Percentiles rank a stretch among this genome's conserved stretches.
phyloP scores from a whole-genome alignment of 2,797 vertebrate genomes.

The Brachymystax lenok region DNA sequence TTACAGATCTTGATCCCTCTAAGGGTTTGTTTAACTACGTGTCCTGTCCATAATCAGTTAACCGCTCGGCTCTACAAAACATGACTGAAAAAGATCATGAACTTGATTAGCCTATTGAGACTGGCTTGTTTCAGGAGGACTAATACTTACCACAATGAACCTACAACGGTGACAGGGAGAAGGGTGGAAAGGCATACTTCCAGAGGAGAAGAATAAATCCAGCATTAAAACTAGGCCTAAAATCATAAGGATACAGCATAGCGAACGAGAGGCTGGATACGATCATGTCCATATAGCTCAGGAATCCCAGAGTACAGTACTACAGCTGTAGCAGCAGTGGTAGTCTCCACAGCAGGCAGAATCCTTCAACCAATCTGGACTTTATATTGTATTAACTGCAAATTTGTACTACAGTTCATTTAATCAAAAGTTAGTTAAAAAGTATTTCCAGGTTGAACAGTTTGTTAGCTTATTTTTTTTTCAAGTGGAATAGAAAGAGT shows the following conservation, averaged over 20 bases:
- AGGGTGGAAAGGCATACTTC: conserved; percentile 39
- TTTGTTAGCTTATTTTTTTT: neutral
- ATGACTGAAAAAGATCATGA: neutral
- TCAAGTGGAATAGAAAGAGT: neutral
- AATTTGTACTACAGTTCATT: too few species aligned
- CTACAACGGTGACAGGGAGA: conserved; percentile 52
- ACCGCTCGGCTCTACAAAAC: neutral
- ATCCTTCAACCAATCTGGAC: too few species aligned
- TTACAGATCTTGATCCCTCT: neutral
- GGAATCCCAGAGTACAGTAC: neutral
- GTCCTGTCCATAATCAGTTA: neutral
- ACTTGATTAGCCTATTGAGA: neutral
- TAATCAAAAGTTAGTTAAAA: too few species aligned
- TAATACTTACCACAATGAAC: conserved; percentile 66
- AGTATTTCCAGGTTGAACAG: too few species aligned
- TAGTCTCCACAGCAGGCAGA: too few species aligned
- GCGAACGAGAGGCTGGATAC: conserved; percentile 33
- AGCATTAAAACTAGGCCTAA: neutral
- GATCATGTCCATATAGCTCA: neutral
- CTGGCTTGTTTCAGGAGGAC: conserved; percentile 13
- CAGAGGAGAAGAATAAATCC: neutral
- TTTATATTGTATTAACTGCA: too few species aligned
- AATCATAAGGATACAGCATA: neutral
- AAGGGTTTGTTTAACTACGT: neutral
- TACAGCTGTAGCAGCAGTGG: too few species aligned